Conservation (phyloP, 2,797 vertebrate species). For the Phoeniculus purpureus region DNA sequence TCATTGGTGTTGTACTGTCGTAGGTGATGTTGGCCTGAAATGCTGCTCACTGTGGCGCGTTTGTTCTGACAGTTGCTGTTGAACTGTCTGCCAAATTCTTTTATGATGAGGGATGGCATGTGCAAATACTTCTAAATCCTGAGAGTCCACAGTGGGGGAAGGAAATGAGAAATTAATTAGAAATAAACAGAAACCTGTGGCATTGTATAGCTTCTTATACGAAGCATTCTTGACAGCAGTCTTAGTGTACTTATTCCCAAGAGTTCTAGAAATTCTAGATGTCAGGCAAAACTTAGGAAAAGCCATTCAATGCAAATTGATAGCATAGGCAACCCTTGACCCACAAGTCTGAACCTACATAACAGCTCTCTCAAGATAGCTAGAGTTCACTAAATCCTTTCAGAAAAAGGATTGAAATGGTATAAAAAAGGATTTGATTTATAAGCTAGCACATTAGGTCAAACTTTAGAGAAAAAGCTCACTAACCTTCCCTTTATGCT, state of each 20-base stretch:
- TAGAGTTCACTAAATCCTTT: background rate
- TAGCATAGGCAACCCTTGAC: background rate
- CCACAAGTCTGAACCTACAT: background rate
- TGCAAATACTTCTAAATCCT: background rate
- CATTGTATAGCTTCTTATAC: background rate
- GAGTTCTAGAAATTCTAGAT: background rate
- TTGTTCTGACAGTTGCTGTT: background rate
- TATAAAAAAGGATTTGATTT: background rate
- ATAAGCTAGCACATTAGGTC: background rate
- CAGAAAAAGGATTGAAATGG: background rate
- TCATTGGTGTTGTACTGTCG: background rate
- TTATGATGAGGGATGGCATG: background rate
- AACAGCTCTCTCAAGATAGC: background rate
- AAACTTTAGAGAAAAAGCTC: conserved; percentile 15
- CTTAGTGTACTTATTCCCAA: background rate
- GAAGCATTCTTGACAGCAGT: background rate
- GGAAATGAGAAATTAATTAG: background rate
- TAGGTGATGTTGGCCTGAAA: background rate
- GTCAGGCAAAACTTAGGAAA: background rate
- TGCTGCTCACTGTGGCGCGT: background rate
- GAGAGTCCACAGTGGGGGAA: background rate
- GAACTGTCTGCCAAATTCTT: background rate
- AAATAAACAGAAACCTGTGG: background rate
- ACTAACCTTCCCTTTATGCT: conserved; percentile 52
- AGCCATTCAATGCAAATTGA: background rate